A percentile compares a stretch with the other conserved stretches of the same genome.
Conservation (phyloP, 2,888 invertebrate species). For the Drosophila quinaria region DNA sequence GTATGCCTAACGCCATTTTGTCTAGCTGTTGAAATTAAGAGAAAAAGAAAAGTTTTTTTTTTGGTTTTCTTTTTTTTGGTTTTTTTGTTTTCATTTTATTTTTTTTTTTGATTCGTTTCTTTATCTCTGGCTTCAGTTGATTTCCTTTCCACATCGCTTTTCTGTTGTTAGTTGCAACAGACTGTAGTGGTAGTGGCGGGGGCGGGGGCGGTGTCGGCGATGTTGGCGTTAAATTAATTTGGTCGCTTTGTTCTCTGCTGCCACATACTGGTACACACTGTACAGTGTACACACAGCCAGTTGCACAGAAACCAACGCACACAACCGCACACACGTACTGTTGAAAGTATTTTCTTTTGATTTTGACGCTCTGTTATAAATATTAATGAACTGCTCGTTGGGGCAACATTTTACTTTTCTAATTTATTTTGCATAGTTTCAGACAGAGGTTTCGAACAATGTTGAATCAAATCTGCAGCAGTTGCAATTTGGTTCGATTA, state of each 20-base stretch:
- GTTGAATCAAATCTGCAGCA: slow-evolving; percentile 32
- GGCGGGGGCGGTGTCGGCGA: slow-evolving; percentile 40
- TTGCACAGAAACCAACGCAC: slow-evolving; percentile 13
- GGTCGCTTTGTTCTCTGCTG: slow-evolving; percentile 66
- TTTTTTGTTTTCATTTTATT: slow-evolving; percentile 25
- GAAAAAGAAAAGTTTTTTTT: slow-evolving; percentile 53
- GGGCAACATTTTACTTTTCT: slow-evolving; percentile 28
- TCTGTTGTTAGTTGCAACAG: slow-evolving; percentile 47
- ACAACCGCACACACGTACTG: not conserved
- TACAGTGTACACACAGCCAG: slow-evolving; percentile 3
- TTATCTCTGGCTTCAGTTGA: slow-evolving; percentile 71
- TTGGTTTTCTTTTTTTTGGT: slow-evolving; percentile 19
- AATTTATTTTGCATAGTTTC: slow-evolving; percentile 59
- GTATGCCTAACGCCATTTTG: slow-evolving; percentile 62
- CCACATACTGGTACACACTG: slow-evolving; percentile 4
- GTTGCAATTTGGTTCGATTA: slow-evolving; percentile 34
- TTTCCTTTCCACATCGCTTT: slow-evolving; percentile 52
- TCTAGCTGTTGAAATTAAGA: slow-evolving; percentile 73
- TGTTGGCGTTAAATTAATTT: slow-evolving; percentile 77
- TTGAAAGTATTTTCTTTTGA: slow-evolving; percentile 38
- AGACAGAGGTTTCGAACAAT: slow-evolving; percentile 23
- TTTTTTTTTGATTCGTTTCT: slow-evolving; percentile 44
- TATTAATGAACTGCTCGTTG: slow-evolving; percentile 72
- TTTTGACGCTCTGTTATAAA: slow-evolving; percentile 58
- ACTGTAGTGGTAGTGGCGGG: not conserved